Base-by-base conservation (phyloP, 2,797 vertebrate genomes). In the Sibirionetta formosa region DNA sequence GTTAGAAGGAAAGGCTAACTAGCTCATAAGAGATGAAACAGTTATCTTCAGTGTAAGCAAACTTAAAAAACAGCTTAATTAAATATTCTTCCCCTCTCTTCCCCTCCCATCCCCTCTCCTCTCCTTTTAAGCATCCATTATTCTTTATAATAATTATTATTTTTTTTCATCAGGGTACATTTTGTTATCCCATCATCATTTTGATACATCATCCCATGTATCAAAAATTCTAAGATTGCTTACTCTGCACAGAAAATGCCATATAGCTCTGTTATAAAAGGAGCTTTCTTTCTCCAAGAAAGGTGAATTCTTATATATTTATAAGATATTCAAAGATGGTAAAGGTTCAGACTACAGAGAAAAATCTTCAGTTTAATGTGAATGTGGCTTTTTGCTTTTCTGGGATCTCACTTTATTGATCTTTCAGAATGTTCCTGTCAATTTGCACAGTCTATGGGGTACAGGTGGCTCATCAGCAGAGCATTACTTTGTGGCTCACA, bases 381-480 rank as follows among this genome's bases (percentile, higher is more conserved):
- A 58, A 63, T 29, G 20, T 53, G 38, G 3, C 13, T 88, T 27
- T 79, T 75, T 57, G 1, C 18, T 85, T 46, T 70, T 5, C 31
- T 66, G 36, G 35, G 51, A 50, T 85, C 91, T 94, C 11, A 42
- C 13, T 91, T 80, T 18, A 80, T 24, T 90, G 71, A 35, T 83
- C 48, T 81, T 91, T 75, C 63, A 56, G 22, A 54, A 35, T 36
- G 17, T n/a, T 92, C 20, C 40, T 71, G 48, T 77, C 81, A 88
- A 64, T 92, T 78, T 71, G 24, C 13, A 33, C 20, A 35, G 22
- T 35, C 36, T 54, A 10, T 50, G 50, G n/a, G 70, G 7, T 19
- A 58, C 53, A 57, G 19, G 40, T 53, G 68, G 31, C 48, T n/a
- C 31, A 51, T 18, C 14, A 27, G 35, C 13, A 65, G 20, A 42